Conservation (phyloP, 2,797 vertebrate genomes). For the Fundulus diaphanus region DNA sequence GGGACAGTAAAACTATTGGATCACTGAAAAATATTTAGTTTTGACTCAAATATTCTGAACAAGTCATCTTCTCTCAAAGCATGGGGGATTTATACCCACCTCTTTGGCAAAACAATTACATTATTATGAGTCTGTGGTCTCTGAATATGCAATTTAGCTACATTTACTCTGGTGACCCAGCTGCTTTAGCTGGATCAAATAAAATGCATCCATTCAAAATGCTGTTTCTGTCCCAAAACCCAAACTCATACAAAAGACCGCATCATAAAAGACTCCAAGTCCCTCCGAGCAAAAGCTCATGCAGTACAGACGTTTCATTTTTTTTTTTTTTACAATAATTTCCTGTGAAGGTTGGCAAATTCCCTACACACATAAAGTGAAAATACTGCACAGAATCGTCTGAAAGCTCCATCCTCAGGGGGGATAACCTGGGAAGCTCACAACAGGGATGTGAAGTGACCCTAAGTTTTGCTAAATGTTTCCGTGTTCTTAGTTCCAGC, state of each 20-base stretch:
- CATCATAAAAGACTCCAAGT: neutral
- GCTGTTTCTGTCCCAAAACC: neutral
- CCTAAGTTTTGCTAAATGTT: neutral
- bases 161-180: neutral
- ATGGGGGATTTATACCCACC: neutral
- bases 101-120: neutral
- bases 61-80: too few relatives aligned
- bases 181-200: neutral
- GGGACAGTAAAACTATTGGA: neutral
- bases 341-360: slow-evolving; percentile 20
- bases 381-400: neutral
- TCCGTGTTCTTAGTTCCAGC: slow-evolving; percentile 6
- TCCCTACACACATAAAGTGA: slow-evolving; percentile 4
- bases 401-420: neutral
- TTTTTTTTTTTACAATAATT: slow-evolving; percentile 9
- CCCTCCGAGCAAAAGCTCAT: neutral
- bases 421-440: neutral
- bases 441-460: neutral
- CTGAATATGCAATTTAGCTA: neutral
- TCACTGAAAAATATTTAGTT: neutral
- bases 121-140: neutral
- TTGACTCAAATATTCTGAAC: too few relatives aligned
- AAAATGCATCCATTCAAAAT: neutral
- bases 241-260: neutral
- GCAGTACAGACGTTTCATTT: slow-evolving; percentile 26